Percentiles rank a stretch among this genome's conserved stretches.
Evolutionary conservation across 2,113 vertebrate species (phyloP).

Genomic region (Rhinolophus ferrumequinum): DNA sequence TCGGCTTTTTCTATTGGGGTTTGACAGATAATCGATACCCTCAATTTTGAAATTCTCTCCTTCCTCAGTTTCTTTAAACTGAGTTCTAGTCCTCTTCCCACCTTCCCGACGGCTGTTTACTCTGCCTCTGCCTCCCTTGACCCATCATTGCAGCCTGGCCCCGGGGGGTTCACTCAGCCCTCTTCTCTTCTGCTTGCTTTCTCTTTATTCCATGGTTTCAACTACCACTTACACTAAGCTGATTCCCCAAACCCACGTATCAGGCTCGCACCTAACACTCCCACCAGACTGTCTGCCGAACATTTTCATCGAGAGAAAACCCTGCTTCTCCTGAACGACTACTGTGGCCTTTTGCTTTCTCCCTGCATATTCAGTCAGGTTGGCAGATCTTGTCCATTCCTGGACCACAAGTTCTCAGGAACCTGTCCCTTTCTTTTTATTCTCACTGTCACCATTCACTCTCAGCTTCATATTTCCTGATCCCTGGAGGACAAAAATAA

Average conservation of each 20-base stretch:
- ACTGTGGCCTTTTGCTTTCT: constrained; percentile 17
- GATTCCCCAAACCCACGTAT: constrained; percentile 23
- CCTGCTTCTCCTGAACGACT: not conserved
- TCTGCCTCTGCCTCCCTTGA: not conserved
- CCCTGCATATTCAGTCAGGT: not conserved
- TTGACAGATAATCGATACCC: constrained; percentile 4
- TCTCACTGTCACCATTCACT: not conserved
- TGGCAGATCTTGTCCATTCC: not conserved
- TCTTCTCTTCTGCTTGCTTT: not conserved
- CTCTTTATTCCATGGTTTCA: constrained; percentile 16
- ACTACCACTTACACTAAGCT: constrained; percentile 12
- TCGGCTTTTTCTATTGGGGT: not conserved
- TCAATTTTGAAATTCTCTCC: not conserved
- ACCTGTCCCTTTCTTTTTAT: constrained; percentile 12
- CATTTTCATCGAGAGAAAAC: not conserved
- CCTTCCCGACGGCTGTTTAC: not conserved
- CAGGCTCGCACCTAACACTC: not conserved
- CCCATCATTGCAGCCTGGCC: not conserved
- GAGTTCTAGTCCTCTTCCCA: not conserved
- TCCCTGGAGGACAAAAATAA: constrained; percentile 39
- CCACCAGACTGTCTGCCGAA: not conserved
- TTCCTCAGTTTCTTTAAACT: not conserved
- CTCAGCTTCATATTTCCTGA: constrained; percentile 47
- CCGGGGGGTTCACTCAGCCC: not conserved
- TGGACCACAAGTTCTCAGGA: constrained; percentile 30